Evolutionary conservation across 2,797 vertebrate species (phyloP).

Genomic region (Alauda arvensis): DNA sequence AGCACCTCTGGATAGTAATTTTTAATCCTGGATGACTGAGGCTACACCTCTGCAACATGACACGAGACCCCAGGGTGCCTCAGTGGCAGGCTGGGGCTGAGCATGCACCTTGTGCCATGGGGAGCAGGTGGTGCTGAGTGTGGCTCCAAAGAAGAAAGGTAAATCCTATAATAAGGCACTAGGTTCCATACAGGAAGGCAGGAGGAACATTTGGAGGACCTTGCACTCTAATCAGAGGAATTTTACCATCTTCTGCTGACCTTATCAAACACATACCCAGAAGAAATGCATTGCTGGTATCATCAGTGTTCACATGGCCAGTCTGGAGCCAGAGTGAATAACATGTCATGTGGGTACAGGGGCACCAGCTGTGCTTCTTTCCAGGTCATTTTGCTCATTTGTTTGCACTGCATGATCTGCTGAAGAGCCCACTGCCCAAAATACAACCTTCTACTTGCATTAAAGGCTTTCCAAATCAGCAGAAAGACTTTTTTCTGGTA

Average conservation of each 20-base stretch:
- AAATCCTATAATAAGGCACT: not conserved
- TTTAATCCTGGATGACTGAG: not conserved
- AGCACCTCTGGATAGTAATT: not conserved
- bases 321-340: not conserved
- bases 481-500: not conserved
- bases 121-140: not conserved
- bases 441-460: not conserved
- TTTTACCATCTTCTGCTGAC: not conserved
- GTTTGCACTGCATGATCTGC: not conserved
- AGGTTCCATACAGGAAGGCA: fast-evolving
- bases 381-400: not conserved
- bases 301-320: not conserved
- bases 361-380: not conserved
- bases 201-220: not conserved
- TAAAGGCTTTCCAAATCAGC: not conserved
- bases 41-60: not conserved
- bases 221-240: not conserved
- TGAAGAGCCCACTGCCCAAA: not conserved
- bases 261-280: not conserved
- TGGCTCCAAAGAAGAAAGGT: not conserved
- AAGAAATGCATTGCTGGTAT: not conserved
- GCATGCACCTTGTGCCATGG: fast-evolving
- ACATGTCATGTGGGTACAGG: not conserved
- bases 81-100: not conserved
- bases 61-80: fast-evolving